Evolutionary conservation across 2,888 invertebrate species (phyloP), one percentile per base, ranked within the genome.

Genomic region (Dynastes hyllus): DNA sequence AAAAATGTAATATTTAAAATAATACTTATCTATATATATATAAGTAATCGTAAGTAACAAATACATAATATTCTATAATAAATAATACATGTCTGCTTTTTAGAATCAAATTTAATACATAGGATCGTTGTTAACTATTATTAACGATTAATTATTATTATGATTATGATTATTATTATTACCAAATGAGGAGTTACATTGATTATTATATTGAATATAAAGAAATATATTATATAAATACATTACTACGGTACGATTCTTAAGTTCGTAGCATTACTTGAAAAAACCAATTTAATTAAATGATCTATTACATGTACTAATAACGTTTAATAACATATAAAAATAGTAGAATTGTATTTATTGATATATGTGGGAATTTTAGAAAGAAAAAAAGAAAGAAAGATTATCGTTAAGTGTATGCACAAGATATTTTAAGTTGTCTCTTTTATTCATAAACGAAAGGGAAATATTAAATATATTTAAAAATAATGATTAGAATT

Each of bases 41-140:
- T 29, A 63, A 78, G 45, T 73, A 78, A 78, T 71, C 11, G 40
- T 45, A 67, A 40, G 40, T 67, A 67, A 63, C 32, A 63, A 67
- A 67, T 67, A 67, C 16, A 37, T 37, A 37, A 37, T 37, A 37
- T 37, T 37, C 32, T 37, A 58, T 67, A 40, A 67, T 55, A 50
- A 51, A 65, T 8, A 66, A 76, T 81, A 80, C 75, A 80, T 84
- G 84, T 84, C 84, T 83, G 88, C 89, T 89, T 88, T 86, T 86
- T 89, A 89, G 88, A 87, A 88, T 88, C 88, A 88, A 89, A 88
- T 86, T 86, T 84, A 87, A 84, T 85, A 85, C 84, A 85, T 88
- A 88, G 88, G 86, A 87, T 89, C 88, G 86, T 89, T 89, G 89
- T 89, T 89, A 88, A 87, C 87, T 88, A 85, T 82, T 84, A 22